Percentiles rank a stretch among this genome's conserved stretches.
Conservation (phyloP, 2,113 vertebrate species). For the Serinus canaria region DNA sequence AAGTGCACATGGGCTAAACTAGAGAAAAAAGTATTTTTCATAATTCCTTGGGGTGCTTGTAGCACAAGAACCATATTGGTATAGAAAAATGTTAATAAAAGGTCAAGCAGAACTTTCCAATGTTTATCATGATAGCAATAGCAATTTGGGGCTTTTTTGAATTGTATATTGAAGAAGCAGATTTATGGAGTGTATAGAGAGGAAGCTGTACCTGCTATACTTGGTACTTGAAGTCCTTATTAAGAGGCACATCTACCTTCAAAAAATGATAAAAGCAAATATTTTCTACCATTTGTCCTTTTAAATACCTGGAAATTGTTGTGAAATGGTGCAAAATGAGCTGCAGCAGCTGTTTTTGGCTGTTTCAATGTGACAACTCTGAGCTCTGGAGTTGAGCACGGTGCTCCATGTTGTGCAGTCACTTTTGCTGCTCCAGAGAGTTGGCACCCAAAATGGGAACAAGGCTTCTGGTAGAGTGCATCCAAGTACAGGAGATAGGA, state of each 20-base stretch:
- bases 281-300: background rate
- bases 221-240: background rate
- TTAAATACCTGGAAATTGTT: background rate
- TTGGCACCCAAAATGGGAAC: background rate
- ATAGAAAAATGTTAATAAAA: slow-evolving; percentile 83
- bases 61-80: slow-evolving; percentile 78
- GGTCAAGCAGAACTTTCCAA: slow-evolving; percentile 78
- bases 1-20: slow-evolving; percentile 84
- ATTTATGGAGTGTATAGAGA: slow-evolving; percentile 32
- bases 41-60: slow-evolving; percentile 83
- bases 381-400: background rate
- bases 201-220: background rate
- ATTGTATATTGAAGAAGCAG: slow-evolving; percentile 50
- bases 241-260: background rate
- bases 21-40: slow-evolving; percentile 84
- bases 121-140: slow-evolving; percentile 70
- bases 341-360: background rate
- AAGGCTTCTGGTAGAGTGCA: background rate
- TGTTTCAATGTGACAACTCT: background rate
- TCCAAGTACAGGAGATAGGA: background rate
- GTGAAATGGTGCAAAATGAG: background rate
- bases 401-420: background rate
- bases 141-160: slow-evolving; percentile 63
- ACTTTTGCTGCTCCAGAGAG: background rate
- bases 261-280: background rate